Conservation (phyloP, 2,113 vertebrate species). For the Gorsachius goisagi region DNA sequence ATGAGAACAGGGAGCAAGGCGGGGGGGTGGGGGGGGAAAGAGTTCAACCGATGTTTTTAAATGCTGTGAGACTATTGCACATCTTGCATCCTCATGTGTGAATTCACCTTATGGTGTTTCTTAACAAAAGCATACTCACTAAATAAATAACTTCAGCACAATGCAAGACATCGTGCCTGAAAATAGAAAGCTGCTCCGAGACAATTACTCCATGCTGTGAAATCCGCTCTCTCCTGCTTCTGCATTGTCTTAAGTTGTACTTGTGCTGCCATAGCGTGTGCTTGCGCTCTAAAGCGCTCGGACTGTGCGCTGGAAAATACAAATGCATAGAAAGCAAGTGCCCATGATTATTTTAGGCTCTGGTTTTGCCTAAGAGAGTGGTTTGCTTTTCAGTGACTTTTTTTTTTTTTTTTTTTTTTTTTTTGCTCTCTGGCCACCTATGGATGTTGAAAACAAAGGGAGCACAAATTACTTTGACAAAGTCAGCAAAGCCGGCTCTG, state of each 20-base stretch:
- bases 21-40: not conserved
- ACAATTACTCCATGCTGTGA: not conserved
- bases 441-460: not conserved
- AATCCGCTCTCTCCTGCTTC: not conserved
- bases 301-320: not conserved
- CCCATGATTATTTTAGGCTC: not conserved
- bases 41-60: not conserved
- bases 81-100: constrained; percentile 1
- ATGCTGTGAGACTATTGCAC: not conserved
- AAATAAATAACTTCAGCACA: not conserved
- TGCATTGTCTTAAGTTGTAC: not conserved
- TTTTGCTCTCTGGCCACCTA: not conserved
- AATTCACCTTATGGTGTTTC: constrained; percentile 6
- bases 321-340: not conserved
- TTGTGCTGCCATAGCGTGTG: not conserved
- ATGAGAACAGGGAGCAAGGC: not conserved
- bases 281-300: not conserved
- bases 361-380: not conserved
- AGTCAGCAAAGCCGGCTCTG: not conserved
- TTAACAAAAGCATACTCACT: not conserved
- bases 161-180: not conserved
- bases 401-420: not conserved
- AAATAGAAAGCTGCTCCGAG: constrained; percentile 18
- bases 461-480: not conserved
- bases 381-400: not conserved